These are phyloP conservation scores for Pelochelys cantorii DNA, from an alignment of 2,797 vertebrate genomes.

Conservation along the genomic window DNA sequence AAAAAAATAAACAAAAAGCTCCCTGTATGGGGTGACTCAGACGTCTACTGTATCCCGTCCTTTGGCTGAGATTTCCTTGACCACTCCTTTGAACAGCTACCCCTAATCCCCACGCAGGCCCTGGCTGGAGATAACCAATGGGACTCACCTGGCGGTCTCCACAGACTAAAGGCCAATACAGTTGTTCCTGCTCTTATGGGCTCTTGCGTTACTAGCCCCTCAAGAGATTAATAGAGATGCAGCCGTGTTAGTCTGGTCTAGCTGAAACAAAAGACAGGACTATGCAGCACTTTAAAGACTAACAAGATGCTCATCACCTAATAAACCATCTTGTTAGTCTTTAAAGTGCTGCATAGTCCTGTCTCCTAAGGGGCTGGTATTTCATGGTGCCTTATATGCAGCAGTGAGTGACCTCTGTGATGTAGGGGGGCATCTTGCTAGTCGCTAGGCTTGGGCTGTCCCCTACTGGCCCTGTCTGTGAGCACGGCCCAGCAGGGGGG, in stretches of 20 bases:
- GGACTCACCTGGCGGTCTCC: neutral
- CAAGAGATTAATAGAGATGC: too few species aligned
- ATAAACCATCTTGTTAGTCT: too few species aligned
- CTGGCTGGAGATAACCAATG: neutral
- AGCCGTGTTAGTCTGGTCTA: too few species aligned
- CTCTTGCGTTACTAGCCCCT: too few species aligned
- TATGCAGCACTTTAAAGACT: too few species aligned
- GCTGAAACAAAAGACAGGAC: too few species aligned
- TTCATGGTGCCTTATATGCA: fast-evolving
- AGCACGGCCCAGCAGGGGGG: too few species aligned
- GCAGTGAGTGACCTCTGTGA: neutral
- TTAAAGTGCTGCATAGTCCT: too few species aligned
- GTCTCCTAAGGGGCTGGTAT: neutral
- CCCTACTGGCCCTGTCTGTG: too few species aligned
- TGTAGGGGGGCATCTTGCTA: too few species aligned
- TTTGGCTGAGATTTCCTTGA: neutral
- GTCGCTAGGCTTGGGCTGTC: too few species aligned
- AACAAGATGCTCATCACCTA: too few species aligned
- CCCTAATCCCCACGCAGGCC: neutral
- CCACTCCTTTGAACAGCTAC: neutral
- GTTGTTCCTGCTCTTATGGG: neutral
- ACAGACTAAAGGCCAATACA: neutral
- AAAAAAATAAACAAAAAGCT: neutral
- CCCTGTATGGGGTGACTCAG: neutral
- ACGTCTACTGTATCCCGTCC: neutral